These are phyloP conservation scores for Thelaira solivaga DNA, from an alignment of 2,888 invertebrate genomes.

Conservation along the genomic window DNA sequence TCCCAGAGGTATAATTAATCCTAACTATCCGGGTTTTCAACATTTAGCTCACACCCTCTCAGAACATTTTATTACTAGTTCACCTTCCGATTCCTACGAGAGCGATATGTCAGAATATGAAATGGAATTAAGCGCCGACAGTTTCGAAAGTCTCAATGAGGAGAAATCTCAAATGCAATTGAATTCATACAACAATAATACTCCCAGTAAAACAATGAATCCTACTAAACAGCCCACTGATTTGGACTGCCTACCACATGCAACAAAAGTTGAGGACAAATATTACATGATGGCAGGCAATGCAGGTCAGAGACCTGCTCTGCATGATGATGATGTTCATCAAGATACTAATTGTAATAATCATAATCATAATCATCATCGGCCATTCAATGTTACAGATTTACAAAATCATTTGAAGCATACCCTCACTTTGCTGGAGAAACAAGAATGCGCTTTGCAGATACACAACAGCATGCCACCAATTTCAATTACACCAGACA, in stretches of 20 bases:
- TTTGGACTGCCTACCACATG: slow-evolving; percentile 22
- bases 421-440: slow-evolving; percentile 50
- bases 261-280: slow-evolving; percentile 16
- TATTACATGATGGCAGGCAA: slow-evolving; percentile 31
- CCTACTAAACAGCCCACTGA: slow-evolving; percentile 26
- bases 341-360: slow-evolving; percentile 61
- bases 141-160: slow-evolving; percentile 70
- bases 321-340: too few relatives aligned
- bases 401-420: slow-evolving; percentile 55
- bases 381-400: slow-evolving; percentile 47
- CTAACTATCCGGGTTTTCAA: slow-evolving; percentile 90
- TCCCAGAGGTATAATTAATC: slow-evolving; percentile 87
- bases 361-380: slow-evolving; percentile 16
- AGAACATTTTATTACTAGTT: slow-evolving; percentile 73
- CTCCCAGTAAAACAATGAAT: slow-evolving; percentile 34
- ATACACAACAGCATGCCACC: slow-evolving; percentile 42
- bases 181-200: slow-evolving; percentile 52
- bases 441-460: slow-evolving; percentile 42
- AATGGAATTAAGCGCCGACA: slow-evolving; percentile 71
- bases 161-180: slow-evolving; percentile 72
- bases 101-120: slow-evolving; percentile 74
- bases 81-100: slow-evolving; percentile 75
- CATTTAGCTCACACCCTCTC: slow-evolving; percentile 86
- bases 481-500: slow-evolving; percentile 71
- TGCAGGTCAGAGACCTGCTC: slow-evolving; percentile 26